Base-by-base conservation (phyloP, 2,797 vertebrate genomes). In the Chrysocyon brachyurus region DNA sequence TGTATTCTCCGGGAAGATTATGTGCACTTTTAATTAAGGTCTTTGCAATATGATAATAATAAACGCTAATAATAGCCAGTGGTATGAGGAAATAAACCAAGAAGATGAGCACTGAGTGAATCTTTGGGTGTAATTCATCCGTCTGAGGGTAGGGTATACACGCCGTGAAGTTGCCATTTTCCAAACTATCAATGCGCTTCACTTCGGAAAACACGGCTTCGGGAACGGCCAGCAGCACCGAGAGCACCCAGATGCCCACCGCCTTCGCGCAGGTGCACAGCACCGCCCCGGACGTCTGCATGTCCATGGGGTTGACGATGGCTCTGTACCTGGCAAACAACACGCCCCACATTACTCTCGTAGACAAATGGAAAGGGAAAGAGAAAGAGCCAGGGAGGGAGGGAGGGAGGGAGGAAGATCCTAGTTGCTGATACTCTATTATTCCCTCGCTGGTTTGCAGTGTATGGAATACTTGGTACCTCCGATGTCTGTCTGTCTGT, bases 291-390 rank as follows among this genome's bases (percentile, higher is more conserved):
- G 99, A 99, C 1, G 98, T 99, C 99, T 99, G 99, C 98, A 99
- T 99, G 98, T 99, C 99, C 99, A 99, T 99, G 54, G 99, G 99
- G 98, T 99, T 99, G 81, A 99, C 99, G 1, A 99, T 99, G 26
- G 99, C 99, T 98, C 99, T 99, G 96, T 99, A 99, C 98, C 99
- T 99, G 94, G 28, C 96, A 98, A 97, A 94, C 87, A 88, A 40
- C 90, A 96, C 0, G 5, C 52, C 12, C 77, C 79, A 97, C 93
- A 31, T 70, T 46, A 97, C n/a, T 87, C 17, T 52, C 36, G 75
- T 33, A 26, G 31, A 28, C n/a, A 78, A 46, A 72, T 17, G 21
- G 28, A 12, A 68, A 63, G 7, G 10, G 54, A 49, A 14, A n/a
- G 70, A 26, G 12, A 73, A n/a, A n/a, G 31, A 7, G 6, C 33